phyloP scores from a whole-genome alignment of 2,113 vertebrate species.

The Choloepus hoffmanni region DNA sequence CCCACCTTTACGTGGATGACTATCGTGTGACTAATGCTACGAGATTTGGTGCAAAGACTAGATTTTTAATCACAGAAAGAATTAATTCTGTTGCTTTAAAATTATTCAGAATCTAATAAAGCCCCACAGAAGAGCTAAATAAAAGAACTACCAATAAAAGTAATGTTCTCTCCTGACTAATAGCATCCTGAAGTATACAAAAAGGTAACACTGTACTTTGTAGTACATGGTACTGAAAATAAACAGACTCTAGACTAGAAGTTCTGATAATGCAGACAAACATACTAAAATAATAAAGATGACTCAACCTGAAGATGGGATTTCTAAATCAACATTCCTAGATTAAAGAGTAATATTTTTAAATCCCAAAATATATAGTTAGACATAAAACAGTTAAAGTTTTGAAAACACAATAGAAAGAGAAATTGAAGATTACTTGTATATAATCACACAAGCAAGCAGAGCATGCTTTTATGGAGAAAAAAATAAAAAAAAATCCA shows the following conservation, averaged over 20 bases:
- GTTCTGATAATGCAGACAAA: neutral
- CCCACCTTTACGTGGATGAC: slow-evolving; percentile 16
- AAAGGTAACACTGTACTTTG: neutral
- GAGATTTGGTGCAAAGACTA: slow-evolving; percentile 56
- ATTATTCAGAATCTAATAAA: slow-evolving; percentile 70
- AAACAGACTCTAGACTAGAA: neutral
- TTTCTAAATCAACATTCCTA: slow-evolving; percentile 38
- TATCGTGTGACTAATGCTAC: slow-evolving; percentile 37
- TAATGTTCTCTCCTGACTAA: neutral
- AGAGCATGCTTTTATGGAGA: neutral
- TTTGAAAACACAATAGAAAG: neutral
- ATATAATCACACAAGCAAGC: neutral
- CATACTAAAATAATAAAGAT: slow-evolving; percentile 16
- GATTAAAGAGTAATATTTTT: slow-evolving; percentile 15
- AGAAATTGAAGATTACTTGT: neutral
- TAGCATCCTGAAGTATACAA: neutral
- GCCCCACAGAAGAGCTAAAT: neutral
- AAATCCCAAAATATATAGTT: neutral
- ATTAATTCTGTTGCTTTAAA: slow-evolving; percentile 73
- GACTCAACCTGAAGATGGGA: neutral
- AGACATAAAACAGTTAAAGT: neutral
- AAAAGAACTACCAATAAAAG: slow-evolving; percentile 53
- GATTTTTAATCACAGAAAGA: slow-evolving; percentile 76
- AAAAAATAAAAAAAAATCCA: too few species aligned
- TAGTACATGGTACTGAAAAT: neutral